Base-by-base conservation (phyloP, 2,113 vertebrate species). In the Mastomys coucha region DNA sequence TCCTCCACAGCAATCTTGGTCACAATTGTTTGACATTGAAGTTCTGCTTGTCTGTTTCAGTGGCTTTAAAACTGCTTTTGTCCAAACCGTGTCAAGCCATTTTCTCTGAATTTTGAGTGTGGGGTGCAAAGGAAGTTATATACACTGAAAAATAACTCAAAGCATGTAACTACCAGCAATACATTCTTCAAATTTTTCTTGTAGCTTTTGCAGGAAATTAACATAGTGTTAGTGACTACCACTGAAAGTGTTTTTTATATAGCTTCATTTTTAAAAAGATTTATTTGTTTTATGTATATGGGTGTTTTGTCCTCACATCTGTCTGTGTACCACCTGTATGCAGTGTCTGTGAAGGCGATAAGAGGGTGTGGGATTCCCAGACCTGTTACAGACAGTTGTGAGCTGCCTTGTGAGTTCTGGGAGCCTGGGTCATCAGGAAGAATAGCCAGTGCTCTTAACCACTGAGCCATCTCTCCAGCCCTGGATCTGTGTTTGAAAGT, bases 1-100 rank as follows among this genome's bases (percentile, higher is more conserved):
- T 86, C 76, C 36, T 49, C 20, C 16, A 22, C 33, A 76, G 76
- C 3, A 42, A 84, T n/a, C 45, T 76, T 88, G 85, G 49, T 39
- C 75, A 94, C 36, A 89, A 14, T 12, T 36, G 33, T 93, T 89
- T 80, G 75, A 60, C 39, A 42, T 58, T 63, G 88, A 91, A 92
- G 70, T n/a, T n/a, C n/a, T n/a, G 19, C 24, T 20, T 10, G 42
- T 31, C 33, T 12, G 2, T 14, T 67, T 51, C 49, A 39, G 19
- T 20, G 26, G 0, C 89, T 88, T 95, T 58, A 75, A 92, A 93
- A 45, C 31, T 60, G 33, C 20, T 16, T 85, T 86, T 56, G 49
- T 72, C 26, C 58, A 26, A 42, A 65, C 84, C 51, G 19, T 36
- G 19, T 72, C 70, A 58, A 36, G 92, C 87, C 42, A 78, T n/a